phyloP scores from a whole-genome alignment of 2,888 invertebrate species.

The Sinhomidia bicolor region DNA sequence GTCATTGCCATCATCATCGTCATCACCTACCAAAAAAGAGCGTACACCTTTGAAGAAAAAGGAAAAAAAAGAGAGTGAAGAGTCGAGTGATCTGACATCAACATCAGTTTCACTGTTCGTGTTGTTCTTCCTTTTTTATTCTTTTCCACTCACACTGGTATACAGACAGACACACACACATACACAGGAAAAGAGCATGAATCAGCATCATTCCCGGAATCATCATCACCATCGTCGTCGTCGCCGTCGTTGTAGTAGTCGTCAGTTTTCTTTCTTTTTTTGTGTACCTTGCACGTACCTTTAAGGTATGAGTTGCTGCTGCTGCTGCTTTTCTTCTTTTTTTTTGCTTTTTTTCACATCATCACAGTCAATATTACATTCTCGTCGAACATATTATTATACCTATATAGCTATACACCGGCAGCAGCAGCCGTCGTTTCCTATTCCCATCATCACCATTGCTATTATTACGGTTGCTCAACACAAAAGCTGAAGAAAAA shows the following conservation, averaged over 20 bases:
- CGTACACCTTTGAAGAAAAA: conserved; percentile 49
- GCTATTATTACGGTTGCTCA: neutral
- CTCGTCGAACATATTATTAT: conserved; percentile 48
- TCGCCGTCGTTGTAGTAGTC: no score
- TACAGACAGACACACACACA: conserved; percentile 17
- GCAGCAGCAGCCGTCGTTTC: conserved; percentile 27
- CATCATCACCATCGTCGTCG: conserved; percentile 27
- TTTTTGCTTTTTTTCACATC: conserved; percentile 1
- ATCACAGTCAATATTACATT: conserved; percentile 51
- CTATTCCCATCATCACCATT: conserved; percentile 43
- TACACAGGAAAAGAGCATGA: conserved; percentile 50
- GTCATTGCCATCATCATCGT: neutral
- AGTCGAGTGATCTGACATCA: conserved; percentile 64
- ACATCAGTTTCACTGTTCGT: conserved; percentile 57
- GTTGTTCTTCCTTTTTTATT: conserved; percentile 53
- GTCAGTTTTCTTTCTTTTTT: no score
- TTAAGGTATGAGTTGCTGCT: conserved; percentile 40
- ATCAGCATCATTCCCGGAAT: conserved; percentile 62
- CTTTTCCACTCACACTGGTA: conserved; percentile 43
- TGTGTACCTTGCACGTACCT: conserved; percentile 54
- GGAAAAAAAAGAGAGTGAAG: conserved; percentile 31
- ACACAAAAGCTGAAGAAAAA: no score
- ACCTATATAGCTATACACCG: neutral
- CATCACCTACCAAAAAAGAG: conserved; percentile 1
- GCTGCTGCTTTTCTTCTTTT: neutral